Conservation (phyloP, 2,113 vertebrate species). For the Colaptes auratus region DNA sequence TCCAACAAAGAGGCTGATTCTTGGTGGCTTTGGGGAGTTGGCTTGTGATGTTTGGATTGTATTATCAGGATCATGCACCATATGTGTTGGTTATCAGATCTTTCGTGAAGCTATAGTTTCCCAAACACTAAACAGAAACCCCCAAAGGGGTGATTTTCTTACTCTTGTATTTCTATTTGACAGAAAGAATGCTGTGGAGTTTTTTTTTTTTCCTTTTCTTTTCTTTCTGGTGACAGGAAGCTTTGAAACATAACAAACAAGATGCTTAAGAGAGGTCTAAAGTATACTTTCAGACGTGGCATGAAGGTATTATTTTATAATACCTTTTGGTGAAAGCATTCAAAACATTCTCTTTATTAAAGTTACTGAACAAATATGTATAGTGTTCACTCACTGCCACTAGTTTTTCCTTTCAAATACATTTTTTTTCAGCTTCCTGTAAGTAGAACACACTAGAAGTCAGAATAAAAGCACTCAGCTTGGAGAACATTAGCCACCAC, state of each 20-base stretch:
- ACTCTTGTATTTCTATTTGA: slow-evolving; percentile 15
- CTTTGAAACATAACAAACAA: slow-evolving; percentile 46
- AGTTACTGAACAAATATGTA: background rate
- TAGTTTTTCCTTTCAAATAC: background rate
- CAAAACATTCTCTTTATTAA: slow-evolving; percentile 11
- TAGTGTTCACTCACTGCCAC: background rate
- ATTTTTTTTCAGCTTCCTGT: background rate
- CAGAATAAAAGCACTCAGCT: background rate
- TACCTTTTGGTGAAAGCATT: background rate
- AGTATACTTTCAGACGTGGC: background rate
- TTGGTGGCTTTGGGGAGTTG: slow-evolving; percentile 18
- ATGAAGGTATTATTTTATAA: slow-evolving; percentile 47
- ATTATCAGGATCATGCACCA: slow-evolving; percentile 29
- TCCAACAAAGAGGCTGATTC: background rate
- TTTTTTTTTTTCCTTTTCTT: background rate
- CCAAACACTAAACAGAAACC: slow-evolving; percentile 1
- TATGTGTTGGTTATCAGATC: slow-evolving; percentile 60
- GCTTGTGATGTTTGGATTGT: slow-evolving; percentile 57
- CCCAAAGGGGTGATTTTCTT: slow-evolving; percentile 21
- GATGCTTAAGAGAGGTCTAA: slow-evolving; percentile 10
- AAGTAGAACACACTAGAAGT: background rate
- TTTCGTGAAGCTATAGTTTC: slow-evolving; percentile 24
- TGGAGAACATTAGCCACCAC: background rate
- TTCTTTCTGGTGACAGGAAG: slow-evolving; percentile 18
- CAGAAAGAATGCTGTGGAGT: slow-evolving; percentile 23